Evolutionary conservation across 1,140 invertebrate species (phyloP).

Genomic region (Meloidogyne floridensis): DNA sequence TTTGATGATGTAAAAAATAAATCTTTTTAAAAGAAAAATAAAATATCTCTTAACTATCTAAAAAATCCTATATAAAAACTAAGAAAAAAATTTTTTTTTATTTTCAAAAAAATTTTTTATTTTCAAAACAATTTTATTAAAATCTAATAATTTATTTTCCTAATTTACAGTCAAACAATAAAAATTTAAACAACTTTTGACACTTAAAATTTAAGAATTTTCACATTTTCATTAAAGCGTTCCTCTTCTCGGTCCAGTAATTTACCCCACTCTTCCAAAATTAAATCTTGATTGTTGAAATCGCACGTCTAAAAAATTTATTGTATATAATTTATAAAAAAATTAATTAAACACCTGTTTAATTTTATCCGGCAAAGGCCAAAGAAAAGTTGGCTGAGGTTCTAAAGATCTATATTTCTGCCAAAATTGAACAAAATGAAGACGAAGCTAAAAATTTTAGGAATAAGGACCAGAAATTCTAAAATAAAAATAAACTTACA

Average conservation of each 20-base stretch:
- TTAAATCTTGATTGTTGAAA: too few species aligned
- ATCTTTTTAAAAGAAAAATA: neutral
- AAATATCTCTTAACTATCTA: too few species aligned
- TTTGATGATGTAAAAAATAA: neutral
- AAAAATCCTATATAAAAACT: too few species aligned
- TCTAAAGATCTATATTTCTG: slow-evolving; percentile 25
- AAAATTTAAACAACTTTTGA: neutral
- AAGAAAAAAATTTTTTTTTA: too few species aligned
- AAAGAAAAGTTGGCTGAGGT: slow-evolving; percentile 14
- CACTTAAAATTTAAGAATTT: neutral
- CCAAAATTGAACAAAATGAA: slow-evolving; percentile 43
- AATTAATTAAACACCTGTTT: neutral
- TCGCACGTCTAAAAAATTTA: neutral
- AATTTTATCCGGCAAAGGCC: neutral
- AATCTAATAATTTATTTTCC: too few species aligned
- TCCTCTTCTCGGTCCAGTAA: neutral
- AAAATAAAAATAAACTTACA: slow-evolving; percentile 18
- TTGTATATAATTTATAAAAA: neutral
- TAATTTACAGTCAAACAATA: too few species aligned
- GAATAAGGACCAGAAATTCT: neutral
- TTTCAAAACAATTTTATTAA: too few species aligned
- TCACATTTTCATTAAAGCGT: neutral
- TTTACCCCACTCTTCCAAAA: slow-evolving; percentile 1
- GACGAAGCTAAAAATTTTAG: slow-evolving; percentile 39
- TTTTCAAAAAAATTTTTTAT: too few species aligned